Evolutionary conservation across 1,140 invertebrate species (phyloP).

Genomic region (Drosophila sp.): DNA sequence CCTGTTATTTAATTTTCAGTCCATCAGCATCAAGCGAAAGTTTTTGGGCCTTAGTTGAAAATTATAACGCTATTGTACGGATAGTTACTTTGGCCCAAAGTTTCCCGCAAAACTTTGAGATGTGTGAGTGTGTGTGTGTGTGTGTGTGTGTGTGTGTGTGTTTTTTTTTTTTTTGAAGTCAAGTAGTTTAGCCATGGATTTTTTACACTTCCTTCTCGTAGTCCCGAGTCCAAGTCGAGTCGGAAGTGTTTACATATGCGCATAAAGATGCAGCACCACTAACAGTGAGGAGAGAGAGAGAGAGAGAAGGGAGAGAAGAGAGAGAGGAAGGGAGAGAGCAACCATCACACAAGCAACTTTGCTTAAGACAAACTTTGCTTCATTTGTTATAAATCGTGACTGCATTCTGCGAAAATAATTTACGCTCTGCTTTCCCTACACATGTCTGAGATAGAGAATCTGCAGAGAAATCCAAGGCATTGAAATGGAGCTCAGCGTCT

Average conservation of each 20-base stretch:
- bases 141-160: constrained; percentile 18
- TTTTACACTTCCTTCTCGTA: constrained; percentile 56
- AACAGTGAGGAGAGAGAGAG: too few relatives aligned
- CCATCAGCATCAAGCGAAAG: constrained; percentile 60
- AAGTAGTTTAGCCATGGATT: constrained; percentile 69
- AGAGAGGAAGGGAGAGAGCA: not conserved
- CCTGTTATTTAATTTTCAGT: constrained; percentile 56
- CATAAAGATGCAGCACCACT: constrained; percentile 65
- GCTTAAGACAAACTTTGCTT: constrained; percentile 57
- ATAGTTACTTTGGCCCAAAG: constrained; percentile 30
- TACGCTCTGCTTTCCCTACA: constrained; percentile 48
- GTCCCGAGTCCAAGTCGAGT: constrained; percentile 27
- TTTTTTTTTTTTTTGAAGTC: too few relatives aligned
- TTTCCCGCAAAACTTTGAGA: constrained; percentile 43
- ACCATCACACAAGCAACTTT: constrained; percentile 32
- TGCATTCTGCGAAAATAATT: constrained; percentile 64
- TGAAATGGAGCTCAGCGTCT: not conserved
- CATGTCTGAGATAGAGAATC: not conserved
- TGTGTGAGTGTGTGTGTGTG: not conserved
- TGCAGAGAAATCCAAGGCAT: not conserved
- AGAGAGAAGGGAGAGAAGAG: not conserved
- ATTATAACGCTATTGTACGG: constrained; percentile 69
- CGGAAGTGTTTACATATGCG: constrained; percentile 78
- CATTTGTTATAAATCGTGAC: constrained; percentile 70
- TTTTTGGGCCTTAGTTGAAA: constrained; percentile 59